These are phyloP conservation scores for Rutpela maculata DNA, from an alignment of 2,888 invertebrate genomes.

Conservation along the genomic window DNA sequence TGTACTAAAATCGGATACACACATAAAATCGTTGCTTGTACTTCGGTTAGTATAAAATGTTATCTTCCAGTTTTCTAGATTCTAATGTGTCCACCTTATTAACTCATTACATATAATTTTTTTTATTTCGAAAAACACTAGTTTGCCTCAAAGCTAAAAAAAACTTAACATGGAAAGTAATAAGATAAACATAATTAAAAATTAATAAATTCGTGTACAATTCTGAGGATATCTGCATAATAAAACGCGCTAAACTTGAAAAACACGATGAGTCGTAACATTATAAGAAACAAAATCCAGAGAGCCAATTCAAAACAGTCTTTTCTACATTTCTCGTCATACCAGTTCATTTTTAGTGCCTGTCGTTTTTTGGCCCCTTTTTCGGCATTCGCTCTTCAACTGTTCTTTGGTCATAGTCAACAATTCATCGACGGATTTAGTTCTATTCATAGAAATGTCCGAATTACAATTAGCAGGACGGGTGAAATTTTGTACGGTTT, in stretches of 20 bases:
- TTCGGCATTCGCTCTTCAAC: constrained; percentile 81
- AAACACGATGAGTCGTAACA: neutral
- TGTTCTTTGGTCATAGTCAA: constrained; percentile 82
- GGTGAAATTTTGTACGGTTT: constrained; percentile 30
- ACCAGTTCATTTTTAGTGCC: constrained; percentile 85
- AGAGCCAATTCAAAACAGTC: constrained; percentile 21
- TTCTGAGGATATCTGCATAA: too few species aligned
- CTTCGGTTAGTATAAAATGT: too few species aligned
- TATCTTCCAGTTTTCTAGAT: too few species aligned
- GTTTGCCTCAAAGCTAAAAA: too few species aligned
- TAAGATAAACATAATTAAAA: too few species aligned
- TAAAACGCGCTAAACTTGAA: neutral
- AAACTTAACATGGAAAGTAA: too few species aligned
- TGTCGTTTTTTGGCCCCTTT: constrained; percentile 81
- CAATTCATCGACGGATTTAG: constrained; percentile 71
- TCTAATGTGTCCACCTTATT: too few species aligned
- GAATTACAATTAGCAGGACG: constrained; percentile 25
- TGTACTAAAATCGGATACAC: too few species aligned
- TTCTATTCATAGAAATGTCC: constrained; percentile 46
- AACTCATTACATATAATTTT: too few species aligned
- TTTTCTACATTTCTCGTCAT: constrained; percentile 64
- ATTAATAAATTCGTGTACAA: too few species aligned
- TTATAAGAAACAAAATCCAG: constrained; percentile 26
- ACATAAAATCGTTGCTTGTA: too few species aligned
- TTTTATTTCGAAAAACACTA: too few species aligned